A percentile compares a stretch with the other conserved stretches of the same genome.
phyloP scores from a whole-genome alignment of 1,140 invertebrate genomes.

The Brachionus angularis region DNA sequence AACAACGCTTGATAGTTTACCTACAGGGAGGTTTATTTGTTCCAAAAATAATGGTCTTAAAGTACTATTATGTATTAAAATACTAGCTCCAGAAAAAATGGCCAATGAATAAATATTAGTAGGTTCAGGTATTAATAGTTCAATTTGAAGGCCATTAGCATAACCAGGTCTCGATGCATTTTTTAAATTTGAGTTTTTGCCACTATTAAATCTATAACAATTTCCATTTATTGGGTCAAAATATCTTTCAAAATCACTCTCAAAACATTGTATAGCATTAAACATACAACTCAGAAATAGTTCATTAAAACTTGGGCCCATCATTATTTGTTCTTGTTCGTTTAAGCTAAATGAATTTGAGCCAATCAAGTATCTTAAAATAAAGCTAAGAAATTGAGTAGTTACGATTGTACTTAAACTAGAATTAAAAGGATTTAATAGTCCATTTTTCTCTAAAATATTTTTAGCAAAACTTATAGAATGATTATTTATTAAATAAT shows the following conservation, averaged over 20 bases:
- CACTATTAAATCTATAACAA: constrained; percentile 24
- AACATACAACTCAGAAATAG: constrained; percentile 5
- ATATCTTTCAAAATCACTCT: background rate
- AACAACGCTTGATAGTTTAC: constrained; percentile 1
- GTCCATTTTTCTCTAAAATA: background rate
- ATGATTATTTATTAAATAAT: background rate
- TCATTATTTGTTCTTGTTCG: background rate
- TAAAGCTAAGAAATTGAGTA: background rate
- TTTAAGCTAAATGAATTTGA: background rate
- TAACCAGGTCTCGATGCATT: constrained; percentile 14
- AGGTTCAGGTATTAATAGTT: background rate
- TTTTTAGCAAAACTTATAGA: background rate
- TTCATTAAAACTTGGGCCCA: constrained; percentile 4
- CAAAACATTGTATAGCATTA: background rate
- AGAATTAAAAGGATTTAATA: background rate
- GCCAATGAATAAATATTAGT: background rate
- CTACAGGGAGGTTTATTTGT: background rate
- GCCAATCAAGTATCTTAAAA: background rate
- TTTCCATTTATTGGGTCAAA: background rate
- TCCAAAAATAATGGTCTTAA: background rate
- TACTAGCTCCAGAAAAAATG: background rate
- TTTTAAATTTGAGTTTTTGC: background rate
- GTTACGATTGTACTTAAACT: background rate
- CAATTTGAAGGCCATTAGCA: background rate
- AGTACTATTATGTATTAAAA: constrained; percentile 30